Evolutionary conservation across 1,140 invertebrate species (phyloP).

Genomic region (Leptinotarsa defecta): DNA sequence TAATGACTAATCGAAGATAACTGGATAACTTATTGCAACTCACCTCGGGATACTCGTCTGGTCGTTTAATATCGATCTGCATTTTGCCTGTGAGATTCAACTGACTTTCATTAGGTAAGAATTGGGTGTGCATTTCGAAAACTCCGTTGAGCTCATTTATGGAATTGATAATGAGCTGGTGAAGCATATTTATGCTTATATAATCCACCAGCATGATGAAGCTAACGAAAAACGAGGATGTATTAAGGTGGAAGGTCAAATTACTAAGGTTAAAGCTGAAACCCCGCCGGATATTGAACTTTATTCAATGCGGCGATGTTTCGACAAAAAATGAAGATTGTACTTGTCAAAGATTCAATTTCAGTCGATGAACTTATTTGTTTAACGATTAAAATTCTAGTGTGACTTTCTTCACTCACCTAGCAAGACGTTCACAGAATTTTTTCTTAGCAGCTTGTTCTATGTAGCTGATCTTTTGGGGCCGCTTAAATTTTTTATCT

Average conservation of each 20-base stretch:
- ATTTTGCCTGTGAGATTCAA: constrained; percentile 36
- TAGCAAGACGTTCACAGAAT: constrained; percentile 71
- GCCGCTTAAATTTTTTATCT: constrained; percentile 42
- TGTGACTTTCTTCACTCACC: constrained; percentile 57
- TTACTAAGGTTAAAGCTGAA: no score
- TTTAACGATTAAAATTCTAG: no score
- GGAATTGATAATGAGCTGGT: constrained; percentile 69
- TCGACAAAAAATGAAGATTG: no score
- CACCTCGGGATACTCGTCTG: constrained; percentile 43
- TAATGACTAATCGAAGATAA: not conserved
- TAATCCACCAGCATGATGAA: constrained; percentile 78
- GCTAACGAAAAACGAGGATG: constrained; percentile 56
- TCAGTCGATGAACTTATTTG: no score
- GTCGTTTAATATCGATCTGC: constrained; percentile 33
- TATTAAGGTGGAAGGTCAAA: not conserved
- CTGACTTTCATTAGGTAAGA: constrained; percentile 59
- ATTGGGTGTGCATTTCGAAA: constrained; percentile 64
- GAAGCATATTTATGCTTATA: constrained; percentile 71
- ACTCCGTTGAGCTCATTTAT: constrained; percentile 64
- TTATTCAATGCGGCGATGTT: no score
- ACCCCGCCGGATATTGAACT: no score
- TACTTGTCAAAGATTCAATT: no score
- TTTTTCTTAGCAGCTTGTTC: constrained; percentile 80
- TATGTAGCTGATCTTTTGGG: constrained; percentile 75
- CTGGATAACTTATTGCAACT: not conserved